Evolutionary conservation across 2,888 invertebrate species (phyloP).

Genomic region (Cryptus viduatorius): DNA sequence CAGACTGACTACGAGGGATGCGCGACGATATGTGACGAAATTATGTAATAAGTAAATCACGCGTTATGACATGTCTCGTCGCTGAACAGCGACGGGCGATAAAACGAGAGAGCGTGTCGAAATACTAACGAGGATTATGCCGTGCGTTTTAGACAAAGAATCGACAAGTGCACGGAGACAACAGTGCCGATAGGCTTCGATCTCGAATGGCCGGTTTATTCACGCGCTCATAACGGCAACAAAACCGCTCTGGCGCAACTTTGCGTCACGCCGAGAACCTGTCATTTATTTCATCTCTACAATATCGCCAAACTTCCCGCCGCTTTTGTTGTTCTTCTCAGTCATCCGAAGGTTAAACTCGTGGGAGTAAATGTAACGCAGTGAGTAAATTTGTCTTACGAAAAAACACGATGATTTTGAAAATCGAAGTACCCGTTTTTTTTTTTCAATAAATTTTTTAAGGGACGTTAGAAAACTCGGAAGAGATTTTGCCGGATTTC

Average conservation of each 20-base stretch:
- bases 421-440: background rate
- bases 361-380: conserved; percentile 89
- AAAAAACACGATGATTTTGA: background rate
- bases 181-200: conserved; percentile 88
- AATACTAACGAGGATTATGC: conserved; percentile 27
- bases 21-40: conserved; percentile 79
- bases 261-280: conserved; percentile 86
- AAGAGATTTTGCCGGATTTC: conserved; percentile 87
- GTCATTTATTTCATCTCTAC: conserved; percentile 87
- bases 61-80: background rate
- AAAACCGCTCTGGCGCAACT: conserved; percentile 88
- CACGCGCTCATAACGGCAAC: conserved; percentile 87
- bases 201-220: conserved; percentile 89
- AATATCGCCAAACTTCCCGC: conserved; percentile 87
- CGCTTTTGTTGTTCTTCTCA: conserved; percentile 86
- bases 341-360: conserved; percentile 87
- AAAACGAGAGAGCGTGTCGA: background rate
- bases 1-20: conserved; percentile 77
- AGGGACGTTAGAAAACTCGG: conserved; percentile 89
- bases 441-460: conserved; percentile 72
- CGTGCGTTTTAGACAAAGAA: conserved; percentile 79
- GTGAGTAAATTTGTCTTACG: conserved; percentile 81
- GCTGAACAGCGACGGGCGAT: too few relatives aligned
- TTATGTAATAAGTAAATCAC: conserved; percentile 77
- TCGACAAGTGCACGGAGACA: conserved; percentile 78